Percentiles rank a stretch among this genome's conserved stretches.
These are phyloP conservation scores for Thryonomys swinderianus DNA, from an alignment of 2,113 vertebrate species.

Conservation along the genomic window DNA sequence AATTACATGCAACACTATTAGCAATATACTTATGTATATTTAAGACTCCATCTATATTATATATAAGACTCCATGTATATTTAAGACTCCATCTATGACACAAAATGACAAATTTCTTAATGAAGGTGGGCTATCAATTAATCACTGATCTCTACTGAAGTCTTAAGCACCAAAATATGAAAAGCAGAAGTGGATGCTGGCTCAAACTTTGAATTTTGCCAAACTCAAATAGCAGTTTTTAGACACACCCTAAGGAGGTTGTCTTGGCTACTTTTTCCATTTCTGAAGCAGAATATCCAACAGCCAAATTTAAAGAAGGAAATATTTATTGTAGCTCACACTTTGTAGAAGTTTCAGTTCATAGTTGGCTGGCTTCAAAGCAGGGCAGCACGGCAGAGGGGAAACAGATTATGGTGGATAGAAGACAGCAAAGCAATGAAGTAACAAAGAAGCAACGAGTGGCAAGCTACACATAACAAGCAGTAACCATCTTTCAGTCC, in stretches of 20 bases:
- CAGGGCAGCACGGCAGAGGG: not conserved
- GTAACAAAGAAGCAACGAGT: not conserved
- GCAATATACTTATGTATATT: not conserved
- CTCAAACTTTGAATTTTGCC: constrained; percentile 14
- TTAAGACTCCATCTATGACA: not conserved
- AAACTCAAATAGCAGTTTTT: not conserved
- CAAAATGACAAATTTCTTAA: not conserved
- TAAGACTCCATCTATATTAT: not conserved
- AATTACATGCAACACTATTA: not conserved
- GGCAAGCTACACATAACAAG: not conserved
- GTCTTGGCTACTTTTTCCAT: not conserved
- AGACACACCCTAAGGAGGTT: not conserved
- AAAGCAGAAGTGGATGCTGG: not conserved
- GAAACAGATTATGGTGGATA: not conserved
- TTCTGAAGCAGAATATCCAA: not conserved
- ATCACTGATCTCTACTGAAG: not conserved
- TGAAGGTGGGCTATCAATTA: not conserved
- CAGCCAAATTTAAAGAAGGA: not conserved
- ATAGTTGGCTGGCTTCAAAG: not conserved
- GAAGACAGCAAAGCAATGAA: not conserved
- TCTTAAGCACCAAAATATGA: not conserved
- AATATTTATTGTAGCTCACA: not conserved
- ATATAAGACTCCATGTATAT: not conserved
- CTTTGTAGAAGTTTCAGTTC: not conserved
- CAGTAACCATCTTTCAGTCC: not conserved